Evolutionary conservation across 2,113 vertebrate genomes (phyloP).

Genomic region (Solenodon paradoxus): DNA sequence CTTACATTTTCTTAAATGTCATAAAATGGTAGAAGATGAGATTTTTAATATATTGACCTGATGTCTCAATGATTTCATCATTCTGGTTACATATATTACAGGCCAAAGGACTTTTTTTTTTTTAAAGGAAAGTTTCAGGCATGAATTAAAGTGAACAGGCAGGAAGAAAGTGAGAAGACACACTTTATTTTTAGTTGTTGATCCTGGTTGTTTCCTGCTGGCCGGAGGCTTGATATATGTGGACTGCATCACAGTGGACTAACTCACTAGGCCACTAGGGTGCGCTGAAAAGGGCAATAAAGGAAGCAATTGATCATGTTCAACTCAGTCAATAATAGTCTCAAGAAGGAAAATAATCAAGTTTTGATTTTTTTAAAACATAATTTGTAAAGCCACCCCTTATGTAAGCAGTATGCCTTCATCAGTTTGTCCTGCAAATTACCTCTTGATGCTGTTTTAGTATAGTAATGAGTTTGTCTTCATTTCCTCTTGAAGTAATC

Average conservation of each 20-base stretch:
- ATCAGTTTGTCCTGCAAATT: background rate
- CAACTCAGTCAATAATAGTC: conserved; percentile 17
- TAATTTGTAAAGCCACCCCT: background rate
- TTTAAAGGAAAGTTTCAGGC: too few species aligned
- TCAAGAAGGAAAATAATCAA: background rate
- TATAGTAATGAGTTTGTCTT: background rate
- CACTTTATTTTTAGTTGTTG: too few species aligned
- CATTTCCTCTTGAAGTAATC: background rate
- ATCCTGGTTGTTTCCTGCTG: too few species aligned
- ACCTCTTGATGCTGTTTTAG: conserved; percentile 1
- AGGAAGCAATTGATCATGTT: background rate
- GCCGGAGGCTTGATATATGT: too few species aligned
- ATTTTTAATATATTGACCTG: background rate
- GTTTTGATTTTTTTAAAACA: conserved; percentile 53
- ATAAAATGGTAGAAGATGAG: conserved; percentile 26
- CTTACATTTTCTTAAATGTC: conserved; percentile 38
- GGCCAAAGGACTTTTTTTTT: background rate
- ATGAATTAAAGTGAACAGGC: too few species aligned
- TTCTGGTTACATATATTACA: background rate
- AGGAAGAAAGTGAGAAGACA: too few species aligned
- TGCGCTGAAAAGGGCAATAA: conserved; percentile 20
- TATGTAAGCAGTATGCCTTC: background rate
- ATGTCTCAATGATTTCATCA: conserved; percentile 25
- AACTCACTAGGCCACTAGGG: too few species aligned
- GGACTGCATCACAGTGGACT: too few species aligned